A percentile compares a stretch with the other conserved stretches of the same genome.
Conservation (phyloP, 2,113 vertebrate genomes). For the Arenaria interpres region DNA sequence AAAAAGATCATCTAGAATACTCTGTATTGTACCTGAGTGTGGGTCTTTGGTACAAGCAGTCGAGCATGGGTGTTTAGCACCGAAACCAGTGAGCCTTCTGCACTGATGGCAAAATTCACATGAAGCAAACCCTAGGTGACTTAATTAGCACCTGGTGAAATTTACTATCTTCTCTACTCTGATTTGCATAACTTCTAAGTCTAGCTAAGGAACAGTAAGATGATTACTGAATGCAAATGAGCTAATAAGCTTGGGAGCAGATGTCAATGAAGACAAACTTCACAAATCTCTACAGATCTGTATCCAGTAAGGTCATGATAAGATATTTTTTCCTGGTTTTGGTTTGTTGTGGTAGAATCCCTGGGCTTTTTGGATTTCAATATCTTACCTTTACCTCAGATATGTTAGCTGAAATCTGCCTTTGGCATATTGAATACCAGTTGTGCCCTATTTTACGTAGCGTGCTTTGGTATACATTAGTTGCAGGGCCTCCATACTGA, state of each 20-base stretch:
- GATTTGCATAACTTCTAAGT: slow-evolving; percentile 47
- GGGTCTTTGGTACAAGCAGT: background rate
- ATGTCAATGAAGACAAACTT: background rate
- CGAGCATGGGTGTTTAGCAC: background rate
- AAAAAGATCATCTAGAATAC: background rate
- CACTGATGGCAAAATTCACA: background rate
- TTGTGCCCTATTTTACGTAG: background rate
- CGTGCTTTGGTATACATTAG: background rate
- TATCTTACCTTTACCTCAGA: background rate
- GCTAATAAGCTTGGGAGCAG: background rate
- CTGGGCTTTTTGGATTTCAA: background rate
- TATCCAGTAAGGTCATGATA: background rate
- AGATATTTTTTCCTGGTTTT: background rate
- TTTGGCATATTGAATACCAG: background rate
- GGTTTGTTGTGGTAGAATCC: background rate
- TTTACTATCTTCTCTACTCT: slow-evolving; percentile 29
- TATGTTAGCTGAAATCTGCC: background rate
- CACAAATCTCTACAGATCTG: background rate
- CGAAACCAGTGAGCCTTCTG: background rate
- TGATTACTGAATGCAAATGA: slow-evolving; percentile 20
- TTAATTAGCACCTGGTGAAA: slow-evolving; percentile 38
- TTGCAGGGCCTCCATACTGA: background rate
- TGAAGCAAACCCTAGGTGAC: background rate
- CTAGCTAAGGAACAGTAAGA: background rate
- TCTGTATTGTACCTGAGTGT: background rate